Evolutionary conservation across 2,888 invertebrate species (phyloP).

Genomic region (Amiota communis): DNA sequence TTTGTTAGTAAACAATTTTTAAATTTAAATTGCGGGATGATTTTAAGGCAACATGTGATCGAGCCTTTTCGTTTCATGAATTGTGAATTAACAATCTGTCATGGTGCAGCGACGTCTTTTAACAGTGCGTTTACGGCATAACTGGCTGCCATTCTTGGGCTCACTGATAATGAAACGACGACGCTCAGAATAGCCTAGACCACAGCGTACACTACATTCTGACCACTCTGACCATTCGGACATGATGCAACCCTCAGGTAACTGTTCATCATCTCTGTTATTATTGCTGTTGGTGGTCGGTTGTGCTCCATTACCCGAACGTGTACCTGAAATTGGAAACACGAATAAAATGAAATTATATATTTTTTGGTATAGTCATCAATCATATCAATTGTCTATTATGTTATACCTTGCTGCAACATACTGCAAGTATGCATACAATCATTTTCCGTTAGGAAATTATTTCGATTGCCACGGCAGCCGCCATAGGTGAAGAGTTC

Average conservation of each 20-base stretch:
- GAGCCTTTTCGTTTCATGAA: too few relatives aligned
- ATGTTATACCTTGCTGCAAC: constrained; percentile 25
- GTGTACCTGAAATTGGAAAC: not conserved
- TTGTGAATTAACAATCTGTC: constrained; percentile 57
- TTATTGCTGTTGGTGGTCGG: constrained; percentile 1
- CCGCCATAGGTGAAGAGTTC: constrained; percentile 91
- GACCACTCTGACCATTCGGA: constrained; percentile 90
- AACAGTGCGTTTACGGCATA: constrained; percentile 67
- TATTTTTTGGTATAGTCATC: not conserved
- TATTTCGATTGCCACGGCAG: constrained; percentile 92
- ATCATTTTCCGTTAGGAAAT: constrained; percentile 87
- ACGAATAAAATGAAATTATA: constrained; percentile 9
- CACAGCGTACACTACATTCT: constrained; percentile 86
- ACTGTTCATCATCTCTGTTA: constrained; percentile 38
- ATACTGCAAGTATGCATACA: constrained; percentile 81
- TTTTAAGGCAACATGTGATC: too few relatives aligned
- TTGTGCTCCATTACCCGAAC: not conserved
- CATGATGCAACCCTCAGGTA: constrained; percentile 80
- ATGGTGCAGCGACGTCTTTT: constrained; percentile 70
- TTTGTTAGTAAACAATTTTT: too few relatives aligned
- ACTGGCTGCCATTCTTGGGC: constrained; percentile 65
- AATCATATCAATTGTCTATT: constrained; percentile 31
- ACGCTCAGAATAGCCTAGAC: constrained; percentile 81
- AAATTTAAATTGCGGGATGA: too few relatives aligned
- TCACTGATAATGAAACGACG: constrained; percentile 65